These are phyloP conservation scores for Agrypnus murinus DNA, from an alignment of 2,888 invertebrate genomes.

Conservation along the genomic window DNA sequence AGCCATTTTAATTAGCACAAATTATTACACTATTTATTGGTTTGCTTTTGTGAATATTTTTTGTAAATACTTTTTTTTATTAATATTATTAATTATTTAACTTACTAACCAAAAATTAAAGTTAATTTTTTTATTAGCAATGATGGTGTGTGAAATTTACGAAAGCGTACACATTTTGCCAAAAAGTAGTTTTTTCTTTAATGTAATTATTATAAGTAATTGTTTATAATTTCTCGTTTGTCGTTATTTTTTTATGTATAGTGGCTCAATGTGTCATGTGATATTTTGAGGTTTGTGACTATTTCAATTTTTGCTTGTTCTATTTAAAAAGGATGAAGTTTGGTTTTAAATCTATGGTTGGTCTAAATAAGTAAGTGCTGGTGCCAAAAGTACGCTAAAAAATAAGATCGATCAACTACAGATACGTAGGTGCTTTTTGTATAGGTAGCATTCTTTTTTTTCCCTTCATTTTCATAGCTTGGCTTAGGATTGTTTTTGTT, in stretches of 20 bases:
- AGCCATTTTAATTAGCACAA: conserved; percentile 48
- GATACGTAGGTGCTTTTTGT: conserved; percentile 47
- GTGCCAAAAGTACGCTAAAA: conserved; percentile 48
- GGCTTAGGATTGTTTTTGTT: conserved; percentile 41
- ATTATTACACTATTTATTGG: conserved; percentile 42
- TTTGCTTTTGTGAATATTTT: conserved; percentile 58
- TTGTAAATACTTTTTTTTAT: conserved; percentile 55
- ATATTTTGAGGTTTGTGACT: conserved; percentile 72
- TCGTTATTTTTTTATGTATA: conserved; percentile 57
- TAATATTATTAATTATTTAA: conserved; percentile 53
- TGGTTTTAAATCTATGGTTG: conserved; percentile 39
- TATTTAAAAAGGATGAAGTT: conserved; percentile 3
- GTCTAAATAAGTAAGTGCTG: conserved; percentile 43
- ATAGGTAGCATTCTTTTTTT: conserved; percentile 47
- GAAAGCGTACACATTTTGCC: conserved; percentile 67
- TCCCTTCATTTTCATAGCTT: conserved; percentile 6
- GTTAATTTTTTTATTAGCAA: conserved; percentile 47
- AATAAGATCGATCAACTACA: conserved; percentile 41
- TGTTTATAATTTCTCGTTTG: conserved; percentile 39
- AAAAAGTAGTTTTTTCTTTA: conserved; percentile 45
- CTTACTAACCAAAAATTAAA: conserved; percentile 60
- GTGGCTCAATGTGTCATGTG: conserved; percentile 72
- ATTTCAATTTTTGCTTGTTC: conserved; percentile 46
- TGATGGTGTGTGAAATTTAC: conserved; percentile 46
- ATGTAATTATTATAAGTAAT: background rate